phyloP scores from a whole-genome alignment of 2,113 vertebrate genomes.

The Lagopus muta region DNA sequence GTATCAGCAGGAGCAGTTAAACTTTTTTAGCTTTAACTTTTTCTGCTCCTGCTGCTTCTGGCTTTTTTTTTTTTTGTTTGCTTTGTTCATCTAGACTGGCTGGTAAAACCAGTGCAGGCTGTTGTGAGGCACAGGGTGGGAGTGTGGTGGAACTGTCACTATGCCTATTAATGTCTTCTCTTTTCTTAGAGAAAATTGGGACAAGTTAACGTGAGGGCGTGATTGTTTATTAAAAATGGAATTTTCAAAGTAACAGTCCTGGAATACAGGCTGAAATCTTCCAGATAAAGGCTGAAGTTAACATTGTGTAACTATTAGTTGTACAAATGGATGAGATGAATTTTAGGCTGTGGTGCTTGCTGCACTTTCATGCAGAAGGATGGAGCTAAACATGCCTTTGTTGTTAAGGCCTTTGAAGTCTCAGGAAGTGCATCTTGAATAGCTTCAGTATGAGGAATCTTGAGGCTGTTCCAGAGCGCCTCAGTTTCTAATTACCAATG shows the following conservation, averaged over 20 bases:
- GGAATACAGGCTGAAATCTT: not conserved
- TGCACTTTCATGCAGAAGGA: not conserved
- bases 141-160: not conserved
- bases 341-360: conserved; percentile 7
- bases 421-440: conserved; percentile 53
- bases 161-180: not conserved
- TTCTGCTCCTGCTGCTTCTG: not conserved
- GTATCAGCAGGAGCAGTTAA: not conserved
- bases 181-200: not conserved
- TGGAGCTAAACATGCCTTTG: conserved; percentile 36
- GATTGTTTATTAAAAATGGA: not conserved
- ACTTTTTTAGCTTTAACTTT: too few relatives aligned
- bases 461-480: conserved; percentile 50
- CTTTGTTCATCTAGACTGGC: not conserved
- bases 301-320: not conserved
- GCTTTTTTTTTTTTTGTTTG: not conserved
- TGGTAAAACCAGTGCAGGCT: not conserved
- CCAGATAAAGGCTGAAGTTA: not conserved
- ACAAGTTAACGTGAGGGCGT: not conserved
- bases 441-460: conserved; percentile 46
- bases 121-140: not conserved
- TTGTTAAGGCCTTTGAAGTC: conserved; percentile 61
- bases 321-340: not conserved
- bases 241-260: not conserved
- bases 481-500: conserved; percentile 36